Conservation (phyloP, 2,888 invertebrate species). For the Gymnocheta viridis region DNA sequence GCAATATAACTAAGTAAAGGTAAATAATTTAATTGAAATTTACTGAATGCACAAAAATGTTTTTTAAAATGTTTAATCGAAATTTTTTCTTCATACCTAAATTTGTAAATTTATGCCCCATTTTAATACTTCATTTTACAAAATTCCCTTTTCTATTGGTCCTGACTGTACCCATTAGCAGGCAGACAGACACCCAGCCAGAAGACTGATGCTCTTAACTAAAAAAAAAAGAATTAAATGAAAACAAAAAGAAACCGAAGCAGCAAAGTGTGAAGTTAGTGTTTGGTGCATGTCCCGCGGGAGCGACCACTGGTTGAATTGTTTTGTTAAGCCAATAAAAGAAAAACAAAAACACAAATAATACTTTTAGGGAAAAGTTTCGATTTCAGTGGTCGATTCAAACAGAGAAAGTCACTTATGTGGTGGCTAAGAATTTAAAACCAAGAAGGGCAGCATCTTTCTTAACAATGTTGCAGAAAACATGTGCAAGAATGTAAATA, state of each 20-base stretch:
- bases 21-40: too few relatives aligned
- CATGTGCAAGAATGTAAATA: slow-evolving; percentile 43
- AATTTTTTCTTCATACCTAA: too few relatives aligned
- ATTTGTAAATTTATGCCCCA: too few relatives aligned
- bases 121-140: not conserved
- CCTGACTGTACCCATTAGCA: slow-evolving; percentile 6
- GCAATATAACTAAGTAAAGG: too few relatives aligned
- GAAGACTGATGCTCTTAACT: slow-evolving; percentile 53
- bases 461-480: slow-evolving; percentile 43
- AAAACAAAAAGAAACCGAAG: slow-evolving; percentile 12
- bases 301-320: slow-evolving; percentile 73
- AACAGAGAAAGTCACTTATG: slow-evolving; percentile 56
- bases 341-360: slow-evolving; percentile 63
- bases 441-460: slow-evolving; percentile 27
- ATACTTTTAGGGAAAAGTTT: slow-evolving; percentile 69
- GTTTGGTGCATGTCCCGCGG: slow-evolving; percentile 68
- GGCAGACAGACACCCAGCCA: not conserved
- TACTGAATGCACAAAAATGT: too few relatives aligned
- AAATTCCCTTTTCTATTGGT: not conserved
- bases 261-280: slow-evolving; percentile 70
- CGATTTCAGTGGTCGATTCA: slow-evolving; percentile 71
- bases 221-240: slow-evolving; percentile 15
- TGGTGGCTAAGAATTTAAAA: slow-evolving; percentile 40
- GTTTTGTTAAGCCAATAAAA: slow-evolving; percentile 67
- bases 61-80: too few relatives aligned